Conservation (phyloP, 2,797 vertebrate species). For the Pampus argenteus region DNA sequence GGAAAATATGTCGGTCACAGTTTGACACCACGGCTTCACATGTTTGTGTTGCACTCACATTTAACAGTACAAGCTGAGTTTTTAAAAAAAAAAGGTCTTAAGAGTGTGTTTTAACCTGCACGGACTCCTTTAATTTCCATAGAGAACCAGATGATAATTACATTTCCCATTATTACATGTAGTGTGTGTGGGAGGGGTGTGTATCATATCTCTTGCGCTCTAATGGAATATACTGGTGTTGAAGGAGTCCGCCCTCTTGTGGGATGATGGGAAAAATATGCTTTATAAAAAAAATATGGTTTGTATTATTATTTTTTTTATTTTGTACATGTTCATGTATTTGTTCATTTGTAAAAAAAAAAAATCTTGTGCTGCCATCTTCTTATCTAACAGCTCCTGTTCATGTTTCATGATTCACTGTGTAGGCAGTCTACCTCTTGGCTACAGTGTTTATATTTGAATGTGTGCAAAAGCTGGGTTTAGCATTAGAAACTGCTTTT, state of each 20-base stretch:
- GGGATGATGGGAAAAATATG: slow-evolving; percentile 46
- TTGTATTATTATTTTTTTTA: neutral
- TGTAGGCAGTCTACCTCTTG: slow-evolving; percentile 55
- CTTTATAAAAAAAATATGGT: neutral
- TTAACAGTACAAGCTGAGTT: slow-evolving; percentile 1
- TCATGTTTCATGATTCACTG: slow-evolving; percentile 63
- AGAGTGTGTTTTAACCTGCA: slow-evolving; percentile 15
- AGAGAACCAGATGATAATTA: slow-evolving; percentile 40
- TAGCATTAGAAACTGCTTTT: slow-evolving; percentile 19
- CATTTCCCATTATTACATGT: slow-evolving; percentile 46
- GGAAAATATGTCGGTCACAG: slow-evolving; percentile 69
- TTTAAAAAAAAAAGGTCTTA: neutral
- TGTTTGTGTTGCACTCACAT: slow-evolving; percentile 24
- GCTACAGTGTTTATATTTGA: slow-evolving; percentile 34
- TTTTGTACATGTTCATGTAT: slow-evolving; percentile 19
- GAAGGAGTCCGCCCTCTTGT: slow-evolving; percentile 74
- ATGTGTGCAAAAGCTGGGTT: slow-evolving; percentile 27
- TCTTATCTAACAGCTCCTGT: slow-evolving; percentile 62
- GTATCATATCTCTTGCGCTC: slow-evolving; percentile 34
- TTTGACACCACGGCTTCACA: slow-evolving; percentile 49
- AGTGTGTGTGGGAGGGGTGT: slow-evolving; percentile 66
- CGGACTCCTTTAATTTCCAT: slow-evolving; percentile 44
- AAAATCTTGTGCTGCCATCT: slow-evolving; percentile 45
- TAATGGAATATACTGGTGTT: slow-evolving; percentile 57
- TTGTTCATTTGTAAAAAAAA: slow-evolving; percentile 34